Evolutionary conservation across 2,113 vertebrate genomes (phyloP), one percentile per base, ranked within the genome.

Genomic region (Isichthys henryi): DNA sequence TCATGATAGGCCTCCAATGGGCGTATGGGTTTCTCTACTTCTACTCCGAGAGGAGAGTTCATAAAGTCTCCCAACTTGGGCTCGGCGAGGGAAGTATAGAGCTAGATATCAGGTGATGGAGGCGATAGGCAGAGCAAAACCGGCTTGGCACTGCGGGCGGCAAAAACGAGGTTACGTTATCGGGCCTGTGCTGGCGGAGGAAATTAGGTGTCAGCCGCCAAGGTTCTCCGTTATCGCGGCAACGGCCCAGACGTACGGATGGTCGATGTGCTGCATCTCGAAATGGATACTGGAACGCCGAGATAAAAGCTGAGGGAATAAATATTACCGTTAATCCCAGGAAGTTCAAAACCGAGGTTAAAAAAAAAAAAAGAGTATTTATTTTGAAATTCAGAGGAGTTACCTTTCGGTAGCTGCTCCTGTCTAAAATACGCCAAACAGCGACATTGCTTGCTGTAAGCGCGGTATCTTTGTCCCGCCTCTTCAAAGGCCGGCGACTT

Each of bases 401-500:
- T 50, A n/a, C 77, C 31, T 39, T 80, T 35, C 74, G 13, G n/a
- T 48, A 62, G 62, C 21, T 39, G 48, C 19, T 31, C 1, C 80
- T 23, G 43, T 52, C 13, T 21, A 50, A 43, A 27, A 10, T 11
- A 80, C 35, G 6, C 17, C 31, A 31, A n/a, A 62, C 52, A 89
- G 23, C 23, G 23, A 56, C 50, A 9, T 3, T 10, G 7, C 27
- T 35, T 6, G n/a, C 86, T 58, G 35, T 21, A 49, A 49, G 88
- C 90, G 0, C 13, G 2, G 11, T 88, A 48, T 74, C 89, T 90
- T 91, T 77, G 88, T 88, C 58, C 83, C 77, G 87, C 88, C 77
- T 92, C 90, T 92, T 94, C 90, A 92, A 92, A 92, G 92, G 91
- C 82, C 90, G 92, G 93, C 91, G 89, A 94, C 92, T 92, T 91